Evolutionary conservation across 1,140 invertebrate species (phyloP), one percentile per base, ranked within the genome.

Genomic region (Magallana ariakensis): DNA sequence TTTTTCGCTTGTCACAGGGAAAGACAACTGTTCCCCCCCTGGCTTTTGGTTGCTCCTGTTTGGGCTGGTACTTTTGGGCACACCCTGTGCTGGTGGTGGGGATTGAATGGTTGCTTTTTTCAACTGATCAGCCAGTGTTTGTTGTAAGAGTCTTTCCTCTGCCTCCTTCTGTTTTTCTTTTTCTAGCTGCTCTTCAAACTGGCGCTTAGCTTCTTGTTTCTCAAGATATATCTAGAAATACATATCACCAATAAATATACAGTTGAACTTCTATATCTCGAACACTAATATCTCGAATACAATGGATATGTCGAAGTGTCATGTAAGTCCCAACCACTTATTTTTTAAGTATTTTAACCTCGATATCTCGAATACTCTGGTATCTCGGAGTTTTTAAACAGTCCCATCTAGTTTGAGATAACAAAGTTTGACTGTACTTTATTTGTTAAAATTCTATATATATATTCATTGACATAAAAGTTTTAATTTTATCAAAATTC

Each of bases 191-290:
- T 85, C 87, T 62, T 85, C 56, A 85, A 62, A 90, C 57, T 33
- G 81, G 8, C 84, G 54, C 15, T 83, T 88, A 19, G 89, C 89
- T 66, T 90, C 88, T 75, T 87, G 58, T 70, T 90, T 90, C 46
- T 90, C 89, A 57, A 81, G 16, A 80, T 83, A 86, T 15, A 90
- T 84, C 89, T 90, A 70, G 9, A 56, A 80, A 22, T 55, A 7
- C 19, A 83, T n/a, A 16, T 15, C 13, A 80, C n/a, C 33, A 46
- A 46, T 46, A 46, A 46, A 46, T 46, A n/a, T n/a, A n/a, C n/a
- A n/a, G n/a, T n/a, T n/a, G n/a, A n/a, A n/a, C n/a, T n/a, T n/a
- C n/a, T n/a, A n/a, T n/a, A n/a, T n/a, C n/a, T n/a, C n/a, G n/a
- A n/a, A n/a, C n/a, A n/a, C n/a, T n/a, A n/a, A n/a, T n/a, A n/a